Evolutionary conservation across 2,888 invertebrate species (phyloP).

Genomic region (Lutraria lutraria): DNA sequence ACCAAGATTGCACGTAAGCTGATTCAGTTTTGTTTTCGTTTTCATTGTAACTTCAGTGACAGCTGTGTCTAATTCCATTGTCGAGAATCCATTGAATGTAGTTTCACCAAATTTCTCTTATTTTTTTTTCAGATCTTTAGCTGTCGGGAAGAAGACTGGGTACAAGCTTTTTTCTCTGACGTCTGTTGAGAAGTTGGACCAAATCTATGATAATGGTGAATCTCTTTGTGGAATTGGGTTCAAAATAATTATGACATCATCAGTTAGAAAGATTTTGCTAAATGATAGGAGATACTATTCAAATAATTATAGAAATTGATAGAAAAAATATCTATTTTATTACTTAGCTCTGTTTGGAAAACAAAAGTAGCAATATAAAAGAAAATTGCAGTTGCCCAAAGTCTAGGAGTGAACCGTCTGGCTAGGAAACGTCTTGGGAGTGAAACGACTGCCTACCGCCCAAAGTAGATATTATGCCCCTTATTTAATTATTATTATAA

Average conservation of each 20-base stretch:
- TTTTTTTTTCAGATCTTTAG: slow-evolving; percentile 90
- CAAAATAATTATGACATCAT: slow-evolving; percentile 22
- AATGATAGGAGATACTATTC: too few species aligned
- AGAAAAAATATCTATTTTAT: too few species aligned
- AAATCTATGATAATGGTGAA: slow-evolving; percentile 94
- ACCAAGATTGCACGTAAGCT: slow-evolving; percentile 99
- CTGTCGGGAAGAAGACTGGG: slow-evolving; percentile 96
- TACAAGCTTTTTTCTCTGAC: slow-evolving; percentile 95
- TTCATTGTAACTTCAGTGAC: slow-evolving; percentile 41
- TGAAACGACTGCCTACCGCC: too few species aligned
- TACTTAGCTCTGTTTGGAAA: too few species aligned
- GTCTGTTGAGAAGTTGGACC: slow-evolving; percentile 93
- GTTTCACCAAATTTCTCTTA: neutral
- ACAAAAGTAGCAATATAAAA: too few species aligned
- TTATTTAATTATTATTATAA: too few species aligned
- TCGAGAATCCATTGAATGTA: neutral
- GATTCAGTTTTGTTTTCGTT: slow-evolving; percentile 36
- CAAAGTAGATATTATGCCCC: too few species aligned
- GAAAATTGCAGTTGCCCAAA: too few species aligned
- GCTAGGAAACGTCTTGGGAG: too few species aligned
- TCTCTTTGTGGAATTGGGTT: neutral
- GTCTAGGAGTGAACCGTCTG: too few species aligned
- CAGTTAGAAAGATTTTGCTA: neutral
- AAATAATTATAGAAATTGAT: too few species aligned
- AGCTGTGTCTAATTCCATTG: slow-evolving; percentile 11